Conservation (phyloP, 2,888 invertebrate genomes). For the Myopa tessellatipennis region DNA sequence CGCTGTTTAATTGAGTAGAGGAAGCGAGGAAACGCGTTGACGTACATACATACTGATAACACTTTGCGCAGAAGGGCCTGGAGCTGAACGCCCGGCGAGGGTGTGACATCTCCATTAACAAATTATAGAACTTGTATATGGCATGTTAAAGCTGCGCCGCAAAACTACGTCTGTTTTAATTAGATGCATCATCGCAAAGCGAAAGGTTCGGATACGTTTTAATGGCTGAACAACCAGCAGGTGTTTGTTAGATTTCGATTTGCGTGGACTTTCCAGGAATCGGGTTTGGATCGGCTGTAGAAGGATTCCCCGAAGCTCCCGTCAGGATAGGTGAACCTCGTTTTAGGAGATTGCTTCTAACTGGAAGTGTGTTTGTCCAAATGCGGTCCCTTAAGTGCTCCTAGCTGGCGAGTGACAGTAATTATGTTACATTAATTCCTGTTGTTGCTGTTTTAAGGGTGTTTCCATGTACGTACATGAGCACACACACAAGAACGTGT, state of each 20-base stretch:
- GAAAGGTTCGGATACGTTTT: background rate
- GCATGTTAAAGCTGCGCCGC: background rate
- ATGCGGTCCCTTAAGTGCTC: constrained; percentile 58
- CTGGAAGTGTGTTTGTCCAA: constrained; percentile 32
- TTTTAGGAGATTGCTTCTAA: constrained; percentile 14
- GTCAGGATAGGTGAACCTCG: no score
- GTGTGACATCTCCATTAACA: constrained; percentile 26
- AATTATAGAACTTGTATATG: constrained; percentile 18
- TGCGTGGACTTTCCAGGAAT: background rate
- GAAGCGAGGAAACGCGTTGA: background rate
- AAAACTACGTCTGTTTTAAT: no score
- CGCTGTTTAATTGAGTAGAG: constrained; percentile 20
- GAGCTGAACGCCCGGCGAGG: background rate
- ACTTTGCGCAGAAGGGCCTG: background rate
- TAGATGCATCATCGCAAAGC: no score
- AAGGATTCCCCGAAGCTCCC: no score
- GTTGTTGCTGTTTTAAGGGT: constrained; percentile 46
- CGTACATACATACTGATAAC: background rate
- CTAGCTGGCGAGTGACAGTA: constrained; percentile 61
- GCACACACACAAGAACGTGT: constrained; percentile 47
- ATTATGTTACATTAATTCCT: constrained; percentile 57
- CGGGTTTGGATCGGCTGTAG: background rate
- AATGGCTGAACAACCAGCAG: background rate
- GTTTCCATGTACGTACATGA: constrained; percentile 17
- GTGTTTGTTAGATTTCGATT: background rate